Base-by-base conservation (phyloP, 2,888 invertebrate genomes). In the Meta bourneti region DNA sequence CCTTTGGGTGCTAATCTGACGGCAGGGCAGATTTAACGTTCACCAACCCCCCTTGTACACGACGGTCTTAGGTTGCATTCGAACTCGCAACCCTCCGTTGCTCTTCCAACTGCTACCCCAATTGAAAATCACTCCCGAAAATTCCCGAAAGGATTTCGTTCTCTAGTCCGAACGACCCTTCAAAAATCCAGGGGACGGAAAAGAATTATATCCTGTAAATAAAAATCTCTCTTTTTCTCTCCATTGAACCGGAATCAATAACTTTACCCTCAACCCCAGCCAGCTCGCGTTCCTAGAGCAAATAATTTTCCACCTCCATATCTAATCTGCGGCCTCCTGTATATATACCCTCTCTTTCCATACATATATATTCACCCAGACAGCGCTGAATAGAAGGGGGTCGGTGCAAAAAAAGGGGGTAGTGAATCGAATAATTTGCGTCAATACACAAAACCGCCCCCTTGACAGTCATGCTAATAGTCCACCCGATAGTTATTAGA, bases 401-500 rank as follows among this genome's bases (percentile, higher is more conserved):
- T n/a, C 61, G 34, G 20, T n/a, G n/a, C 70, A n/a, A 49, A 77
- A 70, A 71, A 82, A 71, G 52, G 77, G 85, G 81, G 11, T 1
- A 48, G 11, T 51, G 48, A 70, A 71, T 78, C 71, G 61, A 79
- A 87, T 83, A 87, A 87, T 82, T 91, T 91, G 87, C 91, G 87
- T 91, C 87, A 83, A 86, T 91, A 91, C 78, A 87, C 83, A 90
- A 90, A 77, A 72, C 87, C 87, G 34, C 82, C 84, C 81, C 77
- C 70, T 82, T 90, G 89, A 83, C 89, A 90, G 89, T 34, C 89
- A 86, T 87, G 83, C 91, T 91, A 91, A 91, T 91, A 91, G 87
- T 71, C 83, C 79, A 91, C 87, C 91, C 87, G 82, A 91, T 91
- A 91, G 91, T 91, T 91, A 91, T 91, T 91, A 91, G 91, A 91